Evolutionary conservation across 2,888 invertebrate genomes (phyloP), one percentile per base, ranked within the genome.

Genomic region (Adineta ricciae): DNA sequence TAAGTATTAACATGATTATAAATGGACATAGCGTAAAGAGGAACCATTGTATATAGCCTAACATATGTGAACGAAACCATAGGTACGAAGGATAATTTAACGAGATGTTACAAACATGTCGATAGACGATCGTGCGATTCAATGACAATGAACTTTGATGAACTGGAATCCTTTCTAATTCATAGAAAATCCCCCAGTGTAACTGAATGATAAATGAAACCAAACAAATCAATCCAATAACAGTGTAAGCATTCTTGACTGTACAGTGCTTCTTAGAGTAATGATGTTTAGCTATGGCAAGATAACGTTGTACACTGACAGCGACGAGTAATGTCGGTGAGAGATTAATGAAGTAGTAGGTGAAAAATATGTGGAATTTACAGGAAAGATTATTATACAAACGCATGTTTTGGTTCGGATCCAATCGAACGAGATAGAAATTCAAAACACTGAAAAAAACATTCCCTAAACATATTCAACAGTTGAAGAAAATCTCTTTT

Each of bases 241-340:
- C 1, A 24, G 27, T 82, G n/a, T 49, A 49, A 0, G 82, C 82
- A 41, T 41, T 49, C 27, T 82, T 82, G 5, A 82, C 46, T n/a
- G 82, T 82, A 27, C 82, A 82, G 41, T 46, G 82, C 19, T 27
- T 21, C n/a, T 24, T 46, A 1, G 46, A 82, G n/a, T 82, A 46
- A n/a, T 41, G 41, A 46, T 41, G 46, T 41, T 82, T 46, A 27
- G 41, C 49, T 41, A 82, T 41, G 11, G 46, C 41, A 27, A 82
- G 49, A 41, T 46, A 82, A 82, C 82, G 82, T 49, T 82, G 82
- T 41, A 82, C 82, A 46, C 82, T 82, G 7, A 82, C 82, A 46
- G 82, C 82, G 5, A 49, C 82, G 27, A 82, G 82, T 14, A 82
- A 82, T 46, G 82, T 46, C 24, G 82, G 82, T 41, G 82, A 82